phyloP scores from a whole-genome alignment of 1,140 invertebrate genomes.

The Neomicropteryx cornuta region DNA sequence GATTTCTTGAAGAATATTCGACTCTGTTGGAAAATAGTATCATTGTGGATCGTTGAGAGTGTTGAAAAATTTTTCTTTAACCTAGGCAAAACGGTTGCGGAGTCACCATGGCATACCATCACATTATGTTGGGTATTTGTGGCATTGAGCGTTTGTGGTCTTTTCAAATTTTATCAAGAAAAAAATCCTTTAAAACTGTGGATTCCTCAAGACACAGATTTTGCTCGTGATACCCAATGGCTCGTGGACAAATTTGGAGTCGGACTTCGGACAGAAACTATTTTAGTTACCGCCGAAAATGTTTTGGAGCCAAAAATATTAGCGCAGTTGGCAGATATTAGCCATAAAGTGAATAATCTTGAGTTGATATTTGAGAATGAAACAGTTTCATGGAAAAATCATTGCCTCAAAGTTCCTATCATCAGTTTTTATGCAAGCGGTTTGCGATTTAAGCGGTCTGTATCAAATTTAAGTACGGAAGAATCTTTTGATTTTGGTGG shows the following conservation, averaged over 20 bases:
- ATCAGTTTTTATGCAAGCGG: conserved; percentile 14
- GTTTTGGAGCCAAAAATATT: conserved; percentile 48
- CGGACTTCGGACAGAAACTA: conserved; percentile 46
- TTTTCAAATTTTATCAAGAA: conserved; percentile 47
- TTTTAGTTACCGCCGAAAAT: conserved; percentile 53
- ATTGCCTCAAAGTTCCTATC: conserved; percentile 52
- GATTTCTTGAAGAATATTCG: no score
- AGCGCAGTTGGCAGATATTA: conserved; percentile 22
- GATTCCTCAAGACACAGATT: conserved; percentile 56
- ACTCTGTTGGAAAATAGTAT: conserved; percentile 33
- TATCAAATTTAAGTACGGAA: conserved; percentile 3
- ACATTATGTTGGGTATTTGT: conserved; percentile 38
- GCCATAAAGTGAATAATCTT: conserved; percentile 23
- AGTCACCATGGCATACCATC: conserved; percentile 42
- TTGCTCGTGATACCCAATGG: conserved; percentile 58
- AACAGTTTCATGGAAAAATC: conserved; percentile 42
- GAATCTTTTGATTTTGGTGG: conserved; percentile 7
- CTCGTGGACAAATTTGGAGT: conserved; percentile 54
- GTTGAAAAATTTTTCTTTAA: conserved; percentile 35
- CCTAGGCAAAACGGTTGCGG: conserved; percentile 37
- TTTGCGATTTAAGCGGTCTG: not conserved
- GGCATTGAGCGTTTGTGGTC: conserved; percentile 38
- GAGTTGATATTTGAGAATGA: conserved; percentile 21
- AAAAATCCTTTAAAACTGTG: conserved; percentile 62
- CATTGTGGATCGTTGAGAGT: conserved; percentile 28